Evolutionary conservation across 2,888 invertebrate species (phyloP), one percentile per base, ranked within the genome.

Genomic region (Amphipyra tragopoginis): DNA sequence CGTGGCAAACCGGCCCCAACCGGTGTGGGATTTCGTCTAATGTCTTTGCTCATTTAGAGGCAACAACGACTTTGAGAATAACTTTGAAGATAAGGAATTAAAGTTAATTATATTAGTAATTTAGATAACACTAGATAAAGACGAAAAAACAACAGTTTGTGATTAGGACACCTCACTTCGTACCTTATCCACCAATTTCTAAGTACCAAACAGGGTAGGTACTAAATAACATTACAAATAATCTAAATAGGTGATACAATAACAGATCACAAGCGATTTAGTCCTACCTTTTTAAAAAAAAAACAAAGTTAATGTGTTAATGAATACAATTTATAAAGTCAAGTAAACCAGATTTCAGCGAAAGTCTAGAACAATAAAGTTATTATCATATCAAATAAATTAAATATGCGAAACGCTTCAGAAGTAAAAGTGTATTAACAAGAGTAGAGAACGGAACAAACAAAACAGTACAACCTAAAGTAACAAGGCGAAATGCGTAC

Each of bases 401-500:
- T 21, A 21, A 21, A 21, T 21, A 21, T 21, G 21, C 21, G 21
- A 52, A 55, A 11, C 10, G 5, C 11, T 36, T 36, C 68, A 29
- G 47, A 44, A 51, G 50, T 69, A 70, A 63, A 75, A 66, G 66
- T 63, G 21, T 62, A 65, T 62, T 59, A 68, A 65, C 59, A 64
- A 74, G 57, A 64, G 29, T 38, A 67, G 43, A 65, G 47, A 72
- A 65, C 3, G 44, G 45, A 40, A 42, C 54, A 48, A 78, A 75
- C 29, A 66, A 62, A 67, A 65, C 61, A 38, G 33, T 57, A 50
- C 47, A 49, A 54, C 47, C 33, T 48, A 63, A 55, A 38, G 21
- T 52, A 64, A 69, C 51, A 76, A 68, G 49, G 7, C 39, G 7
- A 69, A 80, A 80, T 72, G 62, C 61, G 71, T 53, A 63, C 63